Conservation (phyloP, 2,888 invertebrate species). For the Kuschelorhynchus macadamiae region DNA sequence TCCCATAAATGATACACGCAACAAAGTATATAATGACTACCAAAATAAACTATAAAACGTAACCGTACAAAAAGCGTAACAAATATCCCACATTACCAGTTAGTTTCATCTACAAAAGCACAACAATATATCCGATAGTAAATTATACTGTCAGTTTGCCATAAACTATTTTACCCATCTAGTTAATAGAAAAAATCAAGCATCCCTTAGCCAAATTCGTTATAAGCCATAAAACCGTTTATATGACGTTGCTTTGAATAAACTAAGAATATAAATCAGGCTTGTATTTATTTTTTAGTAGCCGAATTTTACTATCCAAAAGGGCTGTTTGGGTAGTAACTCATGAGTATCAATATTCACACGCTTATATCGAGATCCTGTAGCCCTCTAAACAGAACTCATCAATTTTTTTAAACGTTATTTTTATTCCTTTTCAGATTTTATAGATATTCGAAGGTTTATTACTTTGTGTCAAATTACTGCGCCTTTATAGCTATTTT, state of each 20-base stretch:
- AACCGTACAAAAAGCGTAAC: constrained; percentile 32
- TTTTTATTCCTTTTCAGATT: too few relatives aligned
- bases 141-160: constrained; percentile 44
- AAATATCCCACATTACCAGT: constrained; percentile 38
- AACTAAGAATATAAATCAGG: constrained; percentile 52
- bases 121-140: constrained; percentile 35
- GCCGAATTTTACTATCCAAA: constrained; percentile 64
- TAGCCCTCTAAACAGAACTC: constrained; percentile 31
- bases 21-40: constrained; percentile 32
- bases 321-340: constrained; percentile 54
- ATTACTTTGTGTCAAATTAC: too few relatives aligned
- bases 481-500: too few relatives aligned
- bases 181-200: constrained; percentile 54
- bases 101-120: constrained; percentile 23
- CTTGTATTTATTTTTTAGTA: constrained; percentile 57
- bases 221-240: constrained; percentile 63
- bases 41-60: constrained; percentile 42
- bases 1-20: constrained; percentile 22
- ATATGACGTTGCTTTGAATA: constrained; percentile 63
- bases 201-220: constrained; percentile 63
- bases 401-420: too few relatives aligned
- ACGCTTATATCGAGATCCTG: constrained; percentile 44
- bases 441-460: too few relatives aligned
- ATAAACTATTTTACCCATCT: constrained; percentile 54
- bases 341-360: constrained; percentile 50